A percentile compares a stretch with the other conserved stretches of the same genome.
phyloP scores from a whole-genome alignment of 1,140 invertebrate genomes.

The Procambarus clarkii region DNA sequence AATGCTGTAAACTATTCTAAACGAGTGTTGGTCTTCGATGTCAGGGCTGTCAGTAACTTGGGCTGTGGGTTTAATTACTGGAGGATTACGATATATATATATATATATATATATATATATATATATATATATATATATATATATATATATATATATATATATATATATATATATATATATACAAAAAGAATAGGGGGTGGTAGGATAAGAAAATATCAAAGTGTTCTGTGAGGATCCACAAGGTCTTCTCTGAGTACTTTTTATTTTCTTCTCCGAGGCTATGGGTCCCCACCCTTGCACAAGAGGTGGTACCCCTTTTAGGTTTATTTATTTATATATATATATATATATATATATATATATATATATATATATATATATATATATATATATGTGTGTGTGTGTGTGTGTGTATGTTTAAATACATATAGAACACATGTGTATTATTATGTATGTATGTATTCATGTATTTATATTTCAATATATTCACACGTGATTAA shows the following conservation, averaged over 20 bases:
- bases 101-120: conserved; percentile 43
- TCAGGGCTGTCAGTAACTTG: too few species aligned
- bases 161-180: conserved; percentile 32
- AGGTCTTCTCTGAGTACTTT: too few species aligned
- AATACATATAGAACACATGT: conserved; percentile 4
- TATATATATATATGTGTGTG: neutral
- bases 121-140: conserved; percentile 31
- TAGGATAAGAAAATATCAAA: too few species aligned
- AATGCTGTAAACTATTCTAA: too few species aligned
- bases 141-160: conserved; percentile 31
- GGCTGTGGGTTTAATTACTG: too few species aligned
- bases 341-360: conserved; percentile 38
- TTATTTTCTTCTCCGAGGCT: too few species aligned
- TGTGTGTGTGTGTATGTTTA: conserved; percentile 9
- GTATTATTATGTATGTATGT: conserved; percentile 18
- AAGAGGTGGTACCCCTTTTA: neutral
- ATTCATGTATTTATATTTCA: neutral
- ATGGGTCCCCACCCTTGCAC: too few species aligned
- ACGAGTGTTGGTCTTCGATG: too few species aligned
- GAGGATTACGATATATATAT: neutral
- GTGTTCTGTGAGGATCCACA: too few species aligned
- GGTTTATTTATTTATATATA: conserved; percentile 31
- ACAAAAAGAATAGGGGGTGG: too few species aligned
- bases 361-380: conserved; percentile 10
- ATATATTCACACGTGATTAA: neutral